These are phyloP conservation scores for Myxocyprinus asiaticus DNA, from an alignment of 2,113 vertebrate species.

Conservation along the genomic window DNA sequence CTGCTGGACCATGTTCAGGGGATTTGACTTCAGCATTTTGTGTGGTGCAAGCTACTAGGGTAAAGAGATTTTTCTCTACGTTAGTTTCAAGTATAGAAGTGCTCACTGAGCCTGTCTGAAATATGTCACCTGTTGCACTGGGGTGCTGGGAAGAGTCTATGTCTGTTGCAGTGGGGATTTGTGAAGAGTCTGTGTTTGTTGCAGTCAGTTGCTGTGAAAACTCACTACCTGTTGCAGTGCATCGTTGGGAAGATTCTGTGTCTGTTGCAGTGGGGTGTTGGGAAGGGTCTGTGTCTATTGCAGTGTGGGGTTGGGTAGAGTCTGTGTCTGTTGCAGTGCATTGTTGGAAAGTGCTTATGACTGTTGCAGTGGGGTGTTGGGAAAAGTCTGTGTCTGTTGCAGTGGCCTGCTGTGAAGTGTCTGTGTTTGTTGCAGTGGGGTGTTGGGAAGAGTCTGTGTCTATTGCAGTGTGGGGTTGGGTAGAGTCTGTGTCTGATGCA, in stretches of 20 bases:
- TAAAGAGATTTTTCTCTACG: neutral
- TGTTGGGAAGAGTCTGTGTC: neutral
- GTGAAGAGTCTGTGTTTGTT: neutral
- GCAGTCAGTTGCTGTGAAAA: neutral
- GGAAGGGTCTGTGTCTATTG: neutral
- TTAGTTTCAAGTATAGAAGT: neutral
- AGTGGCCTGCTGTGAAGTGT: neutral
- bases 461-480: neutral
- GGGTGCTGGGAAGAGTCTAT: neutral
- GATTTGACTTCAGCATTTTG: neutral
- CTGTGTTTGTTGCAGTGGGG: neutral
- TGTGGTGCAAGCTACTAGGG: neutral
- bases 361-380: neutral
- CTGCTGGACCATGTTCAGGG: neutral
- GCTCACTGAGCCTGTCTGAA: constrained; percentile 10
- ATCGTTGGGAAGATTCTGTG: neutral
- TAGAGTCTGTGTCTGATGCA: neutral
- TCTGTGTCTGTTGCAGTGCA: neutral
- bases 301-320: neutral
- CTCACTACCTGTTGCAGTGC: neutral
- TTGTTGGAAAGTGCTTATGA: neutral
- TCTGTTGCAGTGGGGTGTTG: neutral
- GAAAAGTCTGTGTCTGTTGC: neutral
- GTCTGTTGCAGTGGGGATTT: neutral
- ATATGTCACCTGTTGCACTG: neutral